These are phyloP conservation scores for Listronotus oregonensis DNA, from an alignment of 1,140 invertebrate species.

Conservation along the genomic window DNA sequence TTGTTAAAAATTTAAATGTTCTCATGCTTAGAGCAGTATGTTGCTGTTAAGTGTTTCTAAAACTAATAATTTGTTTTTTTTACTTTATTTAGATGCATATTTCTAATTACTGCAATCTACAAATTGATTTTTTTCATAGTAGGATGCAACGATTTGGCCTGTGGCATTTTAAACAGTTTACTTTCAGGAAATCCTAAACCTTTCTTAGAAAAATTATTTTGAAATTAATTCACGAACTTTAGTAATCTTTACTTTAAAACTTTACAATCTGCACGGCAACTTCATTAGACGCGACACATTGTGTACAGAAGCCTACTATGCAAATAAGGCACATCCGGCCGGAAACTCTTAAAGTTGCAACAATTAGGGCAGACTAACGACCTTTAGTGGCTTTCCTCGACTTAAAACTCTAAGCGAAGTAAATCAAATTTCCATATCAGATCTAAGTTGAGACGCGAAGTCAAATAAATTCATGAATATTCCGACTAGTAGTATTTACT, in stretches of 20 bases:
- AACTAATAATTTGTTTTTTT: too few relatives aligned
- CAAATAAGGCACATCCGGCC: conserved; percentile 31
- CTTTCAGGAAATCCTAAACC: too few relatives aligned
- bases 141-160: too few relatives aligned
- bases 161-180: too few relatives aligned
- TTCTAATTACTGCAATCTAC: too few relatives aligned
- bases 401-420: conserved; percentile 19
- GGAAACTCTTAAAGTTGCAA: conserved; percentile 28
- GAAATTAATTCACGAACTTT: conserved; percentile 21
- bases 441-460: conserved; percentile 21
- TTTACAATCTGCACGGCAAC: conserved; percentile 31
- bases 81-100: too few relatives aligned
- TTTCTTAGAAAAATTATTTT: conserved; percentile 10
- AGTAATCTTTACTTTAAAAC: conserved; percentile 20
- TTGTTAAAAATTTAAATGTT: too few relatives aligned
- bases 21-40: too few relatives aligned
- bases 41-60: too few relatives aligned
- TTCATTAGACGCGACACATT: conserved; percentile 34
- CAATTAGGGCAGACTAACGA: conserved; percentile 28
- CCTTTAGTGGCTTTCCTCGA: conserved; percentile 19
- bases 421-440: conserved; percentile 36
- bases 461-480: conserved; percentile 34
- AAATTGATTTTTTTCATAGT: too few relatives aligned
- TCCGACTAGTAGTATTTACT: conserved; percentile 18
- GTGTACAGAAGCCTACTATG: conserved; percentile 35